Evolutionary conservation across 1,140 invertebrate species (phyloP).

Genomic region (Drosophila ficusphila): DNA sequence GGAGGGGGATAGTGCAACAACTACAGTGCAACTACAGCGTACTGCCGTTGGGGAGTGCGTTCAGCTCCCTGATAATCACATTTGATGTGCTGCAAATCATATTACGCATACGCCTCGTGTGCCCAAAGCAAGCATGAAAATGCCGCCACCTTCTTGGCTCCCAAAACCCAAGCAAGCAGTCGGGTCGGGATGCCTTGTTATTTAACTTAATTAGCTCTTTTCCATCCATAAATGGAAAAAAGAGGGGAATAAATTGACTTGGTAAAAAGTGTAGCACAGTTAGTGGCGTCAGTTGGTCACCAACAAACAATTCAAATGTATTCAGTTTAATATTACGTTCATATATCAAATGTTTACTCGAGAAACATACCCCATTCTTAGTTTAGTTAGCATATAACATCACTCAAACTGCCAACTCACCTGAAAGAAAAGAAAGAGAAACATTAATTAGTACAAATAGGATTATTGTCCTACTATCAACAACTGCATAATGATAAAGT

Average conservation of each 20-base stretch:
- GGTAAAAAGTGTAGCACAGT: constrained; percentile 65
- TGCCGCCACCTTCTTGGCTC: constrained; percentile 2
- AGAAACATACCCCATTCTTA: constrained; percentile 30
- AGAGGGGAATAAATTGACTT: constrained; percentile 11
- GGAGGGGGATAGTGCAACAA: background rate
- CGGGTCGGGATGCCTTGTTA: constrained; percentile 50
- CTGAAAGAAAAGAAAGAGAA: constrained; percentile 45
- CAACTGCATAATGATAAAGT: constrained; percentile 43
- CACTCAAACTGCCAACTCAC: constrained; percentile 40
- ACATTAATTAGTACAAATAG: constrained; percentile 22
- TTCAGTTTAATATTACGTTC: too few species aligned
- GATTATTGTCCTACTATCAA: constrained; percentile 19
- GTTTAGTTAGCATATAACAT: background rate
- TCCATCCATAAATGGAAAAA: background rate
- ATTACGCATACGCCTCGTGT: constrained; percentile 73
- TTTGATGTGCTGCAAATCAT: constrained; percentile 74
- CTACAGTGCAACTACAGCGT: constrained; percentile 9
- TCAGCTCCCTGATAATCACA: constrained; percentile 58
- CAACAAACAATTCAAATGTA: background rate
- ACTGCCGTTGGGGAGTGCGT: constrained; percentile 18
- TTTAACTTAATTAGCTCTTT: constrained; percentile 70
- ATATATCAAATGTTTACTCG: too few species aligned
- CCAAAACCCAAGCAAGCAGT: constrained; percentile 4
- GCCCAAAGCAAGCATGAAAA: constrained; percentile 55
- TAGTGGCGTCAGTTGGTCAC: constrained; percentile 12